Evolutionary conservation across 2,797 vertebrate species (phyloP).

Genomic region (Delichon dasypus): DNA sequence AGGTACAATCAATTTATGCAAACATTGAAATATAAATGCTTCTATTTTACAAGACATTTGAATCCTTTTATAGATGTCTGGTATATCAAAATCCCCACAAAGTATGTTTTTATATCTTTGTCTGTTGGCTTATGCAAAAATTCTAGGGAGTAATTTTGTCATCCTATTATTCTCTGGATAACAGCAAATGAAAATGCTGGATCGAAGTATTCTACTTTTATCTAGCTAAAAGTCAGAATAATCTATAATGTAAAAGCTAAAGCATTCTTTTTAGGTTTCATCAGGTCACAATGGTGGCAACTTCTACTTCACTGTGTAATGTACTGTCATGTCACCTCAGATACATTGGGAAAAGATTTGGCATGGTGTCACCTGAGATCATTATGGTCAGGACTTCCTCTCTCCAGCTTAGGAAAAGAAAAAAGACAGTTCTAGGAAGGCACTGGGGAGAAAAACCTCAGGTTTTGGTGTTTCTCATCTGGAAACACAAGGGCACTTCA

Average conservation of each 20-base stretch:
- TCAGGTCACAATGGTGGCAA: conserved; percentile 4
- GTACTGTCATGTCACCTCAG: conserved; percentile 39
- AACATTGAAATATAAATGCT: not conserved
- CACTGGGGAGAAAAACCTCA: not conserved
- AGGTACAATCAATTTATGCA: not conserved
- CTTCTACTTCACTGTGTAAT: not conserved
- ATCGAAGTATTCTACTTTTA: not conserved
- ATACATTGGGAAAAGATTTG: conserved; percentile 16
- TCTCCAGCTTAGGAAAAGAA: not conserved
- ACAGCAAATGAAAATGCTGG: not conserved
- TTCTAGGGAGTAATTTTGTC: not conserved
- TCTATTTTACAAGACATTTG: not conserved
- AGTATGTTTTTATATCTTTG: not conserved
- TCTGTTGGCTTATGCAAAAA: not conserved
- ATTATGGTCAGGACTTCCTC: not conserved
- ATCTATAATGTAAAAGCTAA: not conserved
- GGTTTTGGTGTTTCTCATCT: not conserved
- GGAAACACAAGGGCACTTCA: not conserved
- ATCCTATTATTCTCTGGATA: not conserved
- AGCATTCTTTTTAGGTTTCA: conserved; percentile 2
- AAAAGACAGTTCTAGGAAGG: not conserved
- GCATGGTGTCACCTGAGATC: conserved; percentile 36
- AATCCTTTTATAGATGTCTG: not conserved
- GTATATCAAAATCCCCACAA: not conserved
- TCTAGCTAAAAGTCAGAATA: not conserved